phyloP scores from a whole-genome alignment of 2,888 invertebrate genomes.

The Rhagium mordax region DNA sequence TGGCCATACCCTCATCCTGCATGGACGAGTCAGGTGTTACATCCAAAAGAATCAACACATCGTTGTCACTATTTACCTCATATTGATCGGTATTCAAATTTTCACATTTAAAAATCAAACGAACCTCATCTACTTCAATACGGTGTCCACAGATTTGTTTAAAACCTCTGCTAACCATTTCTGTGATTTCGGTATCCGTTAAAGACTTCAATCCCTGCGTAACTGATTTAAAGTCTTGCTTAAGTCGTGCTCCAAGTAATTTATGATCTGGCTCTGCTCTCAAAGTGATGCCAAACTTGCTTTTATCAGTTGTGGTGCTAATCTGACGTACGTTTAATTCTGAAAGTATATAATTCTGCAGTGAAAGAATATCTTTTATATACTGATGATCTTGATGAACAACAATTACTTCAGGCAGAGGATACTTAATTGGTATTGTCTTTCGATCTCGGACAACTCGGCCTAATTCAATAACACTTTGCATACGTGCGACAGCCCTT shows the following conservation, averaged over 20 bases:
- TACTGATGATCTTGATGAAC: slow-evolving; percentile 88
- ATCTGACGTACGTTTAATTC: slow-evolving; percentile 94
- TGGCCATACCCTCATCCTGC: slow-evolving; percentile 94
- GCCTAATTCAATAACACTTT: slow-evolving; percentile 94
- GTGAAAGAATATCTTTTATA: slow-evolving; percentile 78
- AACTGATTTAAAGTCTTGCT: slow-evolving; percentile 91
- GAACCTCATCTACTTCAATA: slow-evolving; percentile 84
- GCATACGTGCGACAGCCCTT: slow-evolving; percentile 92
- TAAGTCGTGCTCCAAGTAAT: slow-evolving; percentile 88
- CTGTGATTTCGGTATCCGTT: slow-evolving; percentile 84
- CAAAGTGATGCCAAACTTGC: slow-evolving; percentile 87
- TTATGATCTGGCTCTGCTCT: slow-evolving; percentile 97
- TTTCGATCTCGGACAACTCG: slow-evolving; percentile 93
- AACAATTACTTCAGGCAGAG: slow-evolving; percentile 95
- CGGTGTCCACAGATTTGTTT: slow-evolving; percentile 83
- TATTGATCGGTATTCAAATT: slow-evolving; percentile 80
- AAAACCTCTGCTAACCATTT: slow-evolving; percentile 80
- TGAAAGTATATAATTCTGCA: slow-evolving; percentile 90
- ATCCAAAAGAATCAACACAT: slow-evolving; percentile 91
- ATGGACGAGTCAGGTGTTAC: slow-evolving; percentile 91
- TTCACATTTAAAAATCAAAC: slow-evolving; percentile 85
- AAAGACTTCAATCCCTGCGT: slow-evolving; percentile 86
- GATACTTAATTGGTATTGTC: slow-evolving; percentile 96
- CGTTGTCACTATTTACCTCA: slow-evolving; percentile 92
- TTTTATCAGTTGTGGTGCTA: slow-evolving; percentile 90